Percentiles rank a stretch among this genome's conserved stretches.
Conservation (phyloP, 1,140 invertebrate species). For the Pantala flavescens region DNA sequence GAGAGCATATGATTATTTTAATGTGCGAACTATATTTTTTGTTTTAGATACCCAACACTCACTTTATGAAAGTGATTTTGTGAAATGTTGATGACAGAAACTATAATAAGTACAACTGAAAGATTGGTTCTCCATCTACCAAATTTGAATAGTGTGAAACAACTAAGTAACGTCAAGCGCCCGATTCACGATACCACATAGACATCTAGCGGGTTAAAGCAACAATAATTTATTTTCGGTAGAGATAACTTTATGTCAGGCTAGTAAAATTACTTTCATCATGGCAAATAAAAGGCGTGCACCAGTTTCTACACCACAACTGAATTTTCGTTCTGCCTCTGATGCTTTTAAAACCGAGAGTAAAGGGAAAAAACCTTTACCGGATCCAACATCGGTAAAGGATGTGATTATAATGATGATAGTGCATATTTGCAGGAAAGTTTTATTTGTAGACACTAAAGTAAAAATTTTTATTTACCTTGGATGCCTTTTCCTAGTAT, state of each 20-base stretch:
- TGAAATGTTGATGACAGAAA: no score
- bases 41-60: no score
- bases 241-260: no score
- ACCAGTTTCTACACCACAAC: background rate
- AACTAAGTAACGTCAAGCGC: background rate
- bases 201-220: background rate
- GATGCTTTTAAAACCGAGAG: background rate
- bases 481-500: constrained; percentile 66
- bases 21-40: no score
- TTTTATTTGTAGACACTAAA: constrained; percentile 71
- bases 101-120: no score
- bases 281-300: background rate
- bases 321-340: background rate
- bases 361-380: constrained; percentile 59
- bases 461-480: constrained; percentile 80
- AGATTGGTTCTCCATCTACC: no score
- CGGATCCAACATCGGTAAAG: constrained; percentile 66
- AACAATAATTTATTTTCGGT: no score
- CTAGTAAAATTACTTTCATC: background rate
- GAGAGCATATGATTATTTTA: no score
- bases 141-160: background rate
- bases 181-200: background rate
- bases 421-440: constrained; percentile 77
- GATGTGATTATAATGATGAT: constrained; percentile 72
- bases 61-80: no score